Evolutionary conservation across 2,888 invertebrate genomes (phyloP).

Genomic region (Glaucopsyche alexis): DNA sequence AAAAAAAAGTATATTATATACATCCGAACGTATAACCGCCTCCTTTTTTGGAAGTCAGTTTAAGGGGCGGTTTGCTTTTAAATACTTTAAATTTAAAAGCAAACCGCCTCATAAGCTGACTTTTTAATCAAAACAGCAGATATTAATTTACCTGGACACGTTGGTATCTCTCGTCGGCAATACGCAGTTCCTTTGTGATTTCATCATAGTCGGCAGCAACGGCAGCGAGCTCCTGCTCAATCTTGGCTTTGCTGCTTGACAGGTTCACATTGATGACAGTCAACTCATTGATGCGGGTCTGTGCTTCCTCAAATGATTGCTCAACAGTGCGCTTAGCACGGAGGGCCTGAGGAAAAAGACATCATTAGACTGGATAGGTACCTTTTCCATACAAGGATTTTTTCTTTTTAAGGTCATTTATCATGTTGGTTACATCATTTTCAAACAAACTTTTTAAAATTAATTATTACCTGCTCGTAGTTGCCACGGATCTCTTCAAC

Average conservation of each 20-base stretch:
- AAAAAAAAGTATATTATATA: too few species aligned
- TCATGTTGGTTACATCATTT: not conserved
- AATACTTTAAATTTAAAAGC: too few species aligned
- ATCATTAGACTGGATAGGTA: not conserved
- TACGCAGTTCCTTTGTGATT: constrained; percentile 95
- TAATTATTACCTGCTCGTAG: constrained; percentile 82
- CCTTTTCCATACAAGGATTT: too few species aligned
- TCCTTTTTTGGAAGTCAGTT: too few species aligned
- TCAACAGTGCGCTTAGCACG: constrained; percentile 95
- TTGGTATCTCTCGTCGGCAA: constrained; percentile 96
- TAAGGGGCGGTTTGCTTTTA: too few species aligned
- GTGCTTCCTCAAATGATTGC: constrained; percentile 93
- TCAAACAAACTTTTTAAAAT: not conserved
- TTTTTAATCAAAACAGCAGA: too few species aligned
- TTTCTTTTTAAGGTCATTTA: not conserved
- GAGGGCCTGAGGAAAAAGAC: constrained; percentile 82
- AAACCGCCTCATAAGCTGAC: too few species aligned
- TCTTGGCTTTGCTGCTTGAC: constrained; percentile 94
- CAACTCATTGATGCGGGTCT: constrained; percentile 95
- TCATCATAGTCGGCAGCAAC: constrained; percentile 98
- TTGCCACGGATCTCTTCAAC: constrained; percentile 97
- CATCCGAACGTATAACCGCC: too few species aligned
- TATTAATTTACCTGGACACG: constrained; percentile 83
- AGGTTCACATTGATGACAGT: constrained; percentile 97
- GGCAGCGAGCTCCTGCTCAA: constrained; percentile 95